Base-by-base conservation (phyloP, 2,113 vertebrate genomes). In the Podarcis muralis region DNA sequence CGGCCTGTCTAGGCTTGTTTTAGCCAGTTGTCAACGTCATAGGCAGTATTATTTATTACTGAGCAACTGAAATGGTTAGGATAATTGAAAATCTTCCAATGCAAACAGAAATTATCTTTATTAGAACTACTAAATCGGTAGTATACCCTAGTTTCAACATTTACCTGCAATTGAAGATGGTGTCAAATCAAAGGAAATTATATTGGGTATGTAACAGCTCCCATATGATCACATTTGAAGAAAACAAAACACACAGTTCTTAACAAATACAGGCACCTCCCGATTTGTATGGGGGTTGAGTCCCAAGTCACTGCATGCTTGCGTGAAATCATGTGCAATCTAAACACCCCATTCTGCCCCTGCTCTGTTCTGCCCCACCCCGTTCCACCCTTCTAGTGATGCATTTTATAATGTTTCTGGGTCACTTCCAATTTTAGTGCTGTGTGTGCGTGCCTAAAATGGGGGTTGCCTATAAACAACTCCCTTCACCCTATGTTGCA, bases 21-120 rank as follows among this genome's bases (percentile, higher is more conserved):
- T 8, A 23, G 20, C 43, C 7, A 27, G 20, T 8, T 43, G 37
- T 25, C 69, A 72, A 80, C 13, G 1, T 48, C 93, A 89, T 85
- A 88, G 57, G 89, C 94, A 93, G 92, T 30, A 89, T 92, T 91
- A 94, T 95, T 94, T 93, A 88, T 88, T 92, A 95, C 95, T 94
- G 92, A 89, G 88, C 86, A 90, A 91, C 84, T 91, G 80, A 92
- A 91, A 94, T 90, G 43, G 11, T 88, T 87, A 90, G 83, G 76
- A 40, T 82, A 85, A 92, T 93, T 94, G 81, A 27, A 91, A 93
- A 80, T 69, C 91, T 91, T 93, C 91, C 87, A 92, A 59, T 78
- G 77, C 5, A 95, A 89, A 94, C 83, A 85, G n/a, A 65, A 53
- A 30, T 69, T 30, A 66, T 91, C 88, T 76, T 77, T 57, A 78